phyloP scores from a whole-genome alignment of 2,113 vertebrate species.

The Phylloscopus whistleri region DNA sequence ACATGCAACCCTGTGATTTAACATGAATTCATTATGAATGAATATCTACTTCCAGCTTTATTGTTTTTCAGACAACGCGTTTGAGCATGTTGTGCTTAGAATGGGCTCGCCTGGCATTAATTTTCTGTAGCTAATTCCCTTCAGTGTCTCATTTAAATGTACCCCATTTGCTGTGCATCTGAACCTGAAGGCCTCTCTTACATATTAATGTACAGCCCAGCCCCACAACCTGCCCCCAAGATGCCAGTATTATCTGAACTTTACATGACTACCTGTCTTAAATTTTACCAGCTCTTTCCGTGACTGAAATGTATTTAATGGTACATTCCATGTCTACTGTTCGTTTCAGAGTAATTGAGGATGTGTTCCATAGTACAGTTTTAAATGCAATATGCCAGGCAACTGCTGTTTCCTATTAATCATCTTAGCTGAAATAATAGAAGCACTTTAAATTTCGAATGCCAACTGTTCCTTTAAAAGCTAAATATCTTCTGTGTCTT shows the following conservation, averaged over 20 bases:
- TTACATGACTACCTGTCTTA: not conserved
- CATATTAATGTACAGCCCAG: not conserved
- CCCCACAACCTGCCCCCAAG: not conserved
- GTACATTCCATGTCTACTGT: not conserved
- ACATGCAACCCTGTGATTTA: not conserved
- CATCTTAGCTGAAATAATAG: slow-evolving; percentile 27
- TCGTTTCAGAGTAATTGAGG: not conserved
- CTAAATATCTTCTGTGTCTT: not conserved
- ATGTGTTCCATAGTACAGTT: not conserved
- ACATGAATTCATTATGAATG: not conserved
- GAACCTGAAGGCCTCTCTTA: not conserved
- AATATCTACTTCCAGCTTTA: not conserved
- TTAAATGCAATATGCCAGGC: slow-evolving; percentile 6
- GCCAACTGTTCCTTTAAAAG: not conserved
- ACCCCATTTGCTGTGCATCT: not conserved
- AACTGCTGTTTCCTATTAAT: slow-evolving; percentile 26
- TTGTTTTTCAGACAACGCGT: not conserved
- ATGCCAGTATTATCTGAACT: not conserved
- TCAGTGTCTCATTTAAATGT: not conserved
- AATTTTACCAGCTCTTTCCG: not conserved
- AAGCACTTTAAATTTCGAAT: not conserved
- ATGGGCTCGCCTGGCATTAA: not conserved
- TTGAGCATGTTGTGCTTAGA: not conserved
- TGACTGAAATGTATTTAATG: not conserved
- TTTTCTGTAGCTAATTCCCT: slow-evolving; percentile 19